Evolutionary conservation across 2,113 vertebrate genomes (phyloP).

Genomic region (Coryphaenoides rupestris): DNA sequence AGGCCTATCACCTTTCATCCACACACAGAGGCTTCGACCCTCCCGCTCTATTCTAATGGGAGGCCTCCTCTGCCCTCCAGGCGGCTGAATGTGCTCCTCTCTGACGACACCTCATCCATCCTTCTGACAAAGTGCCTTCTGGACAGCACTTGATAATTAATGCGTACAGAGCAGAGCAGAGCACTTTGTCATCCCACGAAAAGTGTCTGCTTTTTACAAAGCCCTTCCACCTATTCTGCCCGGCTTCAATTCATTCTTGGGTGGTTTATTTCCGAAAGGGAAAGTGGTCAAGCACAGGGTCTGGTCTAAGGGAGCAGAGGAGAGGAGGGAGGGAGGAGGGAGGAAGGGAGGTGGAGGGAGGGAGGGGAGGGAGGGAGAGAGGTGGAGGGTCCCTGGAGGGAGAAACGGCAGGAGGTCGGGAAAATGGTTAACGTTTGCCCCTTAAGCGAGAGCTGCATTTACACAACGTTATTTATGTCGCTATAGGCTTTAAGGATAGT

Average conservation of each 20-base stretch:
- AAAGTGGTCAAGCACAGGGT: constrained; percentile 13
- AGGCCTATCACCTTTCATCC: too few relatives aligned
- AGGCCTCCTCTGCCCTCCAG: constrained; percentile 33
- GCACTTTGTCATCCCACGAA: constrained; percentile 64
- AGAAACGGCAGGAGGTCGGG: too few relatives aligned
- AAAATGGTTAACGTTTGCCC: background rate
- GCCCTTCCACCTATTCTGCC: constrained; percentile 28
- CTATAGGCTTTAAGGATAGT: background rate
- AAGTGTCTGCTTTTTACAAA: constrained; percentile 46
- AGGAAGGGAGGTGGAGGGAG: too few relatives aligned
- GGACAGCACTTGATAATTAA: constrained; percentile 70
- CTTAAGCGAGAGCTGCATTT: background rate
- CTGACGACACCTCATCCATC: constrained; percentile 65
- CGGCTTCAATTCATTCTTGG: constrained; percentile 35
- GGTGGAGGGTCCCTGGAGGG: too few relatives aligned
- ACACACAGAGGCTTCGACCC: too few relatives aligned
- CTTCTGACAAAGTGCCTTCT: constrained; percentile 68
- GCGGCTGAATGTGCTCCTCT: constrained; percentile 63
- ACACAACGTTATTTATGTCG: background rate
- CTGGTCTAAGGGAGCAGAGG: constrained; percentile 3
- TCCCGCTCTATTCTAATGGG: background rate
- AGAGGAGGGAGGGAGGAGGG: too few relatives aligned
- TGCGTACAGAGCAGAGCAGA: constrained; percentile 55
- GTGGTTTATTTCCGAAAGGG: constrained; percentile 16
- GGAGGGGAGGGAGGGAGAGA: too few relatives aligned